Percentiles rank a stretch among this genome's conserved stretches.
phyloP scores from a whole-genome alignment of 1,140 invertebrate genomes.

The Meloidogyne exigua region DNA sequence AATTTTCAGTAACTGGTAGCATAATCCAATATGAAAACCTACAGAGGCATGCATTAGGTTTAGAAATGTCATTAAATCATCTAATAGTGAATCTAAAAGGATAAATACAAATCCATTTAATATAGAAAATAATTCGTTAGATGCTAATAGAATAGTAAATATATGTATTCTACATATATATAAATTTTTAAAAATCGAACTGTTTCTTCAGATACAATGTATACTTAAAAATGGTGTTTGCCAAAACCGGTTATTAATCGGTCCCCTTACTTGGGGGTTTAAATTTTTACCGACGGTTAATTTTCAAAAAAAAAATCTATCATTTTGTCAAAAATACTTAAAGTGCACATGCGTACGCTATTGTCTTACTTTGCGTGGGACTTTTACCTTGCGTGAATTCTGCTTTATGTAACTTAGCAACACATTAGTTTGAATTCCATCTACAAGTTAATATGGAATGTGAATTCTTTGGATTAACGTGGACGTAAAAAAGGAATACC shows the following conservation, averaged over 20 bases:
- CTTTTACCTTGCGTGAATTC: neutral
- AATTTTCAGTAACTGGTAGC: constrained; percentile 8
- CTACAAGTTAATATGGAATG: neutral
- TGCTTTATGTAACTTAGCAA: neutral
- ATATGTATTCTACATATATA: too few relatives aligned
- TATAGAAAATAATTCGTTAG: too few relatives aligned
- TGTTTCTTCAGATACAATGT: too few relatives aligned
- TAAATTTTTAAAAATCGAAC: too few relatives aligned
- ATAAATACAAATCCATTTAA: neutral
- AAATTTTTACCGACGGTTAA: too few relatives aligned
- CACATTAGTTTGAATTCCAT: neutral
- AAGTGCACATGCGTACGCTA: neutral
- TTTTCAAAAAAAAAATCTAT: too few relatives aligned
- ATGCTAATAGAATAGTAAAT: too few relatives aligned
- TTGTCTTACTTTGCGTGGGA: neutral
- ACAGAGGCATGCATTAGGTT: constrained; percentile 10
- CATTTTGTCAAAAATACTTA: too few relatives aligned
- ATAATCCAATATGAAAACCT: constrained; percentile 7
- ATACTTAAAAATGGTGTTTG: too few relatives aligned
- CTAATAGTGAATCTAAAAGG: constrained; percentile 7
- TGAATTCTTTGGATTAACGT: neutral
- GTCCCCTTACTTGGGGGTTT: too few relatives aligned
- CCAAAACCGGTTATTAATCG: too few relatives aligned
- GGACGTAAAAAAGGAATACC: neutral
- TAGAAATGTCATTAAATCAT: constrained; percentile 11